phyloP scores from a whole-genome alignment of 23 tunicate genomes.

The Trididemnum nubilum region DNA sequence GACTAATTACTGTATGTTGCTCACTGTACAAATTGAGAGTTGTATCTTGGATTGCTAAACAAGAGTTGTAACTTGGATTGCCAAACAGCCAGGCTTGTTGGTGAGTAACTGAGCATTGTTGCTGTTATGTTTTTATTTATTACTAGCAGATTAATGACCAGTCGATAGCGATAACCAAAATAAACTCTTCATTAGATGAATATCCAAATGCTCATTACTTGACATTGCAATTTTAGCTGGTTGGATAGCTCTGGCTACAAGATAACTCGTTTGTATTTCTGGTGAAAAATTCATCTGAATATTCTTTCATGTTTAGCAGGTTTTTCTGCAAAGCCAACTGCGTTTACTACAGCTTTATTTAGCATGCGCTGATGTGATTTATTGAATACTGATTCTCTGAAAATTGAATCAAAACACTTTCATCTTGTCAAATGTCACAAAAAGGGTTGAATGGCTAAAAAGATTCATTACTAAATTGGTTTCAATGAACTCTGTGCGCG shows the following conservation, averaged over 20 bases:
- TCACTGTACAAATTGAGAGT: not conserved
- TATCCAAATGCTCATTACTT: not conserved
- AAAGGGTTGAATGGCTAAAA: not conserved
- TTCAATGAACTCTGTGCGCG: not conserved
- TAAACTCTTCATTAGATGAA: not conserved
- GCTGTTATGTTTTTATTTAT: not conserved
- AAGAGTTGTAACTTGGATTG: slow-evolving; percentile 1
- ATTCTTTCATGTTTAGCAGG: not conserved
- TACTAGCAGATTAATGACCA: not conserved
- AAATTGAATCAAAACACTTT: not conserved
- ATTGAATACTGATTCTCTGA: not conserved
- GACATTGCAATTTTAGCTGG: not conserved
- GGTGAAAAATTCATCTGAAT: not conserved
- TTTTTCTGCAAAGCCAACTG: not conserved
- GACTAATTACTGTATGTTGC: not conserved
- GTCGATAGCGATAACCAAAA: not conserved
- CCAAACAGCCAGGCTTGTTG: not conserved
- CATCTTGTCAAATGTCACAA: not conserved
- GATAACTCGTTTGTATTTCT: not conserved
- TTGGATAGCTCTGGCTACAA: not conserved
- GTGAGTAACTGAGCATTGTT: not conserved
- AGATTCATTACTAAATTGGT: not conserved
- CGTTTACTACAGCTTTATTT: not conserved
- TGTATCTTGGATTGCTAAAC: not conserved
- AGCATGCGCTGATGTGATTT: not conserved